Evolutionary conservation across 2,797 vertebrate genomes (phyloP).

Genomic region (Crenichthys baileyi): DNA sequence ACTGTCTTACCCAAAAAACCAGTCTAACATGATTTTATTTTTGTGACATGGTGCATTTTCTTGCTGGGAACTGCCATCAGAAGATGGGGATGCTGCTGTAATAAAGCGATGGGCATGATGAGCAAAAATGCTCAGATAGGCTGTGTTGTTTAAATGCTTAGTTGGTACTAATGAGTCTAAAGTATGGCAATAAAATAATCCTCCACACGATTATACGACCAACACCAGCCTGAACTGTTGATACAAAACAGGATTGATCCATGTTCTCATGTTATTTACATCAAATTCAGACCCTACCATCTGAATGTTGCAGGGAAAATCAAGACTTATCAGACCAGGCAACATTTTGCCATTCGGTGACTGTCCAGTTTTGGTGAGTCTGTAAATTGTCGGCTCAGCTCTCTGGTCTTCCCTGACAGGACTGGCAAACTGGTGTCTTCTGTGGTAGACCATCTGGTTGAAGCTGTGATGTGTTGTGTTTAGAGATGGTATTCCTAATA

Average conservation of each 20-base stretch:
- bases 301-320: background rate
- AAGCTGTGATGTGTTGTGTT: background rate
- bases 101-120: background rate
- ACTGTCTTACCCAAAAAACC: background rate
- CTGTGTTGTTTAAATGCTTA: background rate
- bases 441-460: background rate
- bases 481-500: background rate
- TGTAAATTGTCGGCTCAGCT: background rate
- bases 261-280: background rate
- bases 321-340: background rate
- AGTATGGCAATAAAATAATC: background rate
- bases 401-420: background rate
- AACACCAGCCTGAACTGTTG: background rate
- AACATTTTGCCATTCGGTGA: background rate
- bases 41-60: background rate
- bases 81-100: background rate
- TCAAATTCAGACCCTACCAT: background rate
- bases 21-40: background rate
- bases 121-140: background rate
- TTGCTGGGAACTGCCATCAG: background rate
- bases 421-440: background rate
- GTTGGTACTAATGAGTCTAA: background rate
- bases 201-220: background rate
- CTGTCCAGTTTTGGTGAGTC: background rate
- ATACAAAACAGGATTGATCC: background rate